Base-by-base conservation (phyloP, 2,888 invertebrate genomes). In the Gastrophysa polygoni region DNA sequence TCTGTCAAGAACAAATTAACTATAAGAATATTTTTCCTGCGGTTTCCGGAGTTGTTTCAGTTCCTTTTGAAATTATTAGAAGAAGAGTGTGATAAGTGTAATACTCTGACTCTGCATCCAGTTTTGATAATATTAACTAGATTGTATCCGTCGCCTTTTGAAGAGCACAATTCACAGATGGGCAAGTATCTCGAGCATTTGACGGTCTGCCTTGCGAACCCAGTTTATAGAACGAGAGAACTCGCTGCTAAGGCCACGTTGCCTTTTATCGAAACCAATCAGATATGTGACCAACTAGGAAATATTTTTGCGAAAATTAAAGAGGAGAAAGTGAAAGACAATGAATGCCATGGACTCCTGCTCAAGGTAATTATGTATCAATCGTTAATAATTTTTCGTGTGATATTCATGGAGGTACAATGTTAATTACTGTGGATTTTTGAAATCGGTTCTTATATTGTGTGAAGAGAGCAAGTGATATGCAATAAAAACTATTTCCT, bases 11-110 rank as follows among this genome's bases (percentile, higher is more conserved):
- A 91, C 80, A 86, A 85, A 71, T 88, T 92, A 88, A 89, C 91
- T 21, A 91, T 88, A 49, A 86, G 89, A 63, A 87, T 92, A 49
- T 96, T 97, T 83, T 95, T 94, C 81, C 85, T 90, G 68, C 84
- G 85, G 63, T 90, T 86, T 79, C 87, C 89, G n/a, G 79, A 81
- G n/a, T 80, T 91, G 17, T 85, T 86, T 73, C 80, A 83, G 10
- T 89, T 89, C 71, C 82, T 82, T n/a, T 66, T 81, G 29, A 64
- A 77, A 32, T 74, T 73, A 50, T 68, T 83, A 14, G 59, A 70
- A 32, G 71, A 71, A 44, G 66, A 80, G 78, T 68, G 79, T 80
- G 7, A 81, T 83, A 57, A 87, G 16, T 62, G 57, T 7, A 72
- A 78, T 59, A 77, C 89, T 63, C 87, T 90, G 0, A 85, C 88